Evolutionary conservation across 1,140 invertebrate genomes (phyloP), one percentile per base, ranked within the genome.

Genomic region (Solen grandis): DNA sequence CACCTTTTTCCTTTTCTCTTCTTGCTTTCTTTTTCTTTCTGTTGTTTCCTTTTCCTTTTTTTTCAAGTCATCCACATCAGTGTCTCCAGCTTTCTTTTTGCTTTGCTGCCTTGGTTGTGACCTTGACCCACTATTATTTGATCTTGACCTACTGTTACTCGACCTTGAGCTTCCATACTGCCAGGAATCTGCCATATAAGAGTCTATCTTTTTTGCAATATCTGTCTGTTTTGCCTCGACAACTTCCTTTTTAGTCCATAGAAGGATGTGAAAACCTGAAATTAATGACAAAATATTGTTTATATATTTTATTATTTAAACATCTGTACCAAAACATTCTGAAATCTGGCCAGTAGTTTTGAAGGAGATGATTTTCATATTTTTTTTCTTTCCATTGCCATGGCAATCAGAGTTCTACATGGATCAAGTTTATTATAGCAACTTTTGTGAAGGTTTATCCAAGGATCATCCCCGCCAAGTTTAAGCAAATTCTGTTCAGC

Each of bases 251-350:
- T 63, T 76, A 31, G 54, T 76, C 74, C 74, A 66, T 16, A 76
- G 31, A 8, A 76, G 41, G 46, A 76, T 55, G 36, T 76, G 74
- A 57, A 76, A 66, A 27, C 74, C 74, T 76, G 36, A 31, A 76
- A 55, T n/a, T 2, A 70, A 54, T 25, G 55, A 8, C 25, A 19
- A 59, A 8, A 13, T 10, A 22, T 59, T 59, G 19, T 8, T 59
- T 36, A 5, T 8, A 33, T 8, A 10, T 27, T 63, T 13, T 63
- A 16, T 10, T 16, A 27, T 33, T 63, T 33, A 31, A 27, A 27
- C 10, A n/a, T n/a, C n/a, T n/a, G n/a, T n/a, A n/a, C n/a, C n/a
- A n/a, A n/a, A n/a, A n/a, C n/a, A n/a, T n/a, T n/a, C n/a, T n/a
- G n/a, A n/a, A n/a, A n/a, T n/a, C n/a, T n/a, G n/a, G n/a, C n/a